These are phyloP conservation scores for Thalassarche chlororhynchos DNA, from an alignment of 2,113 vertebrate species.

Conservation along the genomic window DNA sequence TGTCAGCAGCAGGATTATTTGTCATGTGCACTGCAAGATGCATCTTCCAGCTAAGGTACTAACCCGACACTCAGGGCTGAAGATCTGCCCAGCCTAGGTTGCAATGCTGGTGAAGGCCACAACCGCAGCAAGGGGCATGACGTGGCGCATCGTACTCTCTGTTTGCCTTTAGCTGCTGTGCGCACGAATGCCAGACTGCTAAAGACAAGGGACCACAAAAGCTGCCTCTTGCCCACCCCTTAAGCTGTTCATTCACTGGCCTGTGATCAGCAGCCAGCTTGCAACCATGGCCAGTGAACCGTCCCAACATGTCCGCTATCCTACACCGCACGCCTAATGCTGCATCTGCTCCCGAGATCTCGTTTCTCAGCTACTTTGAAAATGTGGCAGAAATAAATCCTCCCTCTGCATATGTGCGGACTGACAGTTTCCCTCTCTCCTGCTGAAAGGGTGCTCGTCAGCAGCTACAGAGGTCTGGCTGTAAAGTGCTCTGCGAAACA, in stretches of 20 bases:
- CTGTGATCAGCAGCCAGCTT: neutral
- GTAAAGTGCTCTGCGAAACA: neutral
- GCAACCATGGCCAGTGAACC: neutral
- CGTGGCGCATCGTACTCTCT: neutral
- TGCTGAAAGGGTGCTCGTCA: neutral
- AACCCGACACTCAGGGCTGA: neutral
- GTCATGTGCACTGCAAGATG: accelerated
- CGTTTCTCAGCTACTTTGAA: neutral
- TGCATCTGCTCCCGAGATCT: neutral
- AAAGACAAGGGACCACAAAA: neutral
- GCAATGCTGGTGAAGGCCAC: neutral
- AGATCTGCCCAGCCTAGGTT: neutral
- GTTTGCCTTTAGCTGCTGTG: neutral
- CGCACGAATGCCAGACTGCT: accelerated
- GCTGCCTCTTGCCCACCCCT: neutral
- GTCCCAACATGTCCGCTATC: accelerated
- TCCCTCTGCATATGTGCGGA: too few species aligned
- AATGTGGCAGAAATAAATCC: neutral
- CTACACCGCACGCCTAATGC: accelerated
- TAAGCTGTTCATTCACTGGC: neutral
- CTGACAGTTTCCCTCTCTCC: neutral
- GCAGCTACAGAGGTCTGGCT: accelerated
- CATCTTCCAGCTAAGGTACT: neutral
- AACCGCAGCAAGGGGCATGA: neutral
- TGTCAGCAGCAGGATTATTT: neutral